These are phyloP conservation scores for Lasioglossum figueresi DNA, from an alignment of 2,888 invertebrate species.

Conservation along the genomic window DNA sequence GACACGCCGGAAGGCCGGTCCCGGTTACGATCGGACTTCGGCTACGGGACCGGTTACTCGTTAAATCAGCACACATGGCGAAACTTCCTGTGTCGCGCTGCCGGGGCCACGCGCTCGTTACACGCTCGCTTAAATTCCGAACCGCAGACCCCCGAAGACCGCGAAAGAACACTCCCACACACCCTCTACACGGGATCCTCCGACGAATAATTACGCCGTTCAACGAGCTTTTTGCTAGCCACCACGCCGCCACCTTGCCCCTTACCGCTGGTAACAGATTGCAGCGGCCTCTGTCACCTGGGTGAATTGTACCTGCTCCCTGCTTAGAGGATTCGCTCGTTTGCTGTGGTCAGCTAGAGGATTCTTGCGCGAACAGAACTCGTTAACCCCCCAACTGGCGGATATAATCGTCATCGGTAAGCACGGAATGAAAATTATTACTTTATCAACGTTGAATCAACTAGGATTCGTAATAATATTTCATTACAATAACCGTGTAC, in stretches of 20 bases:
- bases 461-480: background rate
- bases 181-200: background rate
- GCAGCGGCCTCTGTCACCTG: slow-evolving; percentile 2
- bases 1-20: slow-evolving; percentile 54
- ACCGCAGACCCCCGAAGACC: background rate
- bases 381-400: background rate
- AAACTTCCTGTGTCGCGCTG: slow-evolving; percentile 37
- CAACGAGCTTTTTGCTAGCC: slow-evolving; percentile 45
- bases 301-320: slow-evolving; percentile 1
- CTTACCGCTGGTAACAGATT: slow-evolving; percentile 45
- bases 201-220: slow-evolving; percentile 49
- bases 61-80: slow-evolving; percentile 66
- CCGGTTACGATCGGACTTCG: slow-evolving; percentile 50
- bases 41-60: slow-evolving; percentile 38
- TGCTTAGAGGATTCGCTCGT: background rate
- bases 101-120: slow-evolving; percentile 36
- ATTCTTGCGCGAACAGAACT: background rate
- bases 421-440: background rate
- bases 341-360: background rate
- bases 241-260: background rate
- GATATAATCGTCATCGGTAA: background rate
- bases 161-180: slow-evolving; percentile 7
- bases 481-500: too few species aligned
- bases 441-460: background rate
- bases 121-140: slow-evolving; percentile 50